Percentiles rank a stretch among this genome's conserved stretches.
Conservation (phyloP, 2,113 vertebrate species). For the Psephotus haematonotus region DNA sequence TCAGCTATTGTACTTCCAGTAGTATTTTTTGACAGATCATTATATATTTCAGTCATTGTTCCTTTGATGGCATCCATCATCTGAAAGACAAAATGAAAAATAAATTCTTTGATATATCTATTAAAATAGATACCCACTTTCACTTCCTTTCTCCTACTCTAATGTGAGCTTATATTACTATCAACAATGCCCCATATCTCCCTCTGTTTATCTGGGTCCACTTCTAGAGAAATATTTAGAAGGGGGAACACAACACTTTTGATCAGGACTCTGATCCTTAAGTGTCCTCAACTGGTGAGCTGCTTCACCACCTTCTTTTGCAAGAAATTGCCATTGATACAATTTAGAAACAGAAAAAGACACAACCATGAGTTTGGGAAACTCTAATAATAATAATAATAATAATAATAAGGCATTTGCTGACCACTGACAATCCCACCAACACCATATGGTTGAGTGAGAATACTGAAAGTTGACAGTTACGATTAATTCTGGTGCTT, state of each 20-base stretch:
- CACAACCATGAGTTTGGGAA: not conserved
- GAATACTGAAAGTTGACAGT: not conserved
- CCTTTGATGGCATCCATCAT: conserved; percentile 99
- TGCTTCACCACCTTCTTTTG: not conserved
- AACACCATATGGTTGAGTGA: not conserved
- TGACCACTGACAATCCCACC: not conserved
- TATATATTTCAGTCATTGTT: conserved; percentile 98
- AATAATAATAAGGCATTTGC: not conserved
- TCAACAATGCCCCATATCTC: not conserved
- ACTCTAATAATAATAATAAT: not conserved
- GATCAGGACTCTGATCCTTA: not conserved
- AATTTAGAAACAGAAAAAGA: not conserved
- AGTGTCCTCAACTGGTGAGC: not conserved
- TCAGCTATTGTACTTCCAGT: conserved; percentile 96
- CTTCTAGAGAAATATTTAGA: not conserved
- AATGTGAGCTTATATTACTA: not conserved
- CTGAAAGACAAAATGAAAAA: conserved; percentile 71
- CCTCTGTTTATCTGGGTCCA: not conserved
- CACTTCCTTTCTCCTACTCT: not conserved
- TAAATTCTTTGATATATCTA: not conserved
- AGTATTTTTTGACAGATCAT: conserved; percentile 95
- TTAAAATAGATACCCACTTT: not conserved
- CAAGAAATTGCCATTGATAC: not conserved
- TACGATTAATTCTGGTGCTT: not conserved
- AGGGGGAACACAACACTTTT: not conserved